These are phyloP conservation scores for Lypha dubia DNA, from an alignment of 2,888 invertebrate species.

Conservation along the genomic window DNA sequence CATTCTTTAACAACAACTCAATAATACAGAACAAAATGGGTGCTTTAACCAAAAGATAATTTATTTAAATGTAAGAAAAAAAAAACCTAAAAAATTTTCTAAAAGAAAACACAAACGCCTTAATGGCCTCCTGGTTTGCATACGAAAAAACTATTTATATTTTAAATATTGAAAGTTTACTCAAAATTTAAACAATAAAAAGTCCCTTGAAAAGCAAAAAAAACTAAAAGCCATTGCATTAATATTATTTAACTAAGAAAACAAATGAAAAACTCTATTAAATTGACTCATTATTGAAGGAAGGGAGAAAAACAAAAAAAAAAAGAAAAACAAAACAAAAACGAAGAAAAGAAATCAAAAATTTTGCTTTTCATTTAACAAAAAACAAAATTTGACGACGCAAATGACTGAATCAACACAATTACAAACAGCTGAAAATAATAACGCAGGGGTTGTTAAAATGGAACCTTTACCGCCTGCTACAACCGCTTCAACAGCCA, in stretches of 20 bases:
- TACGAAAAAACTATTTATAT: constrained; percentile 62
- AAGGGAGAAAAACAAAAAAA: neutral
- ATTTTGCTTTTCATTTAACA: constrained; percentile 40
- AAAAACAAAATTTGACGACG: constrained; percentile 62
- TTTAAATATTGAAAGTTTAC: constrained; percentile 35
- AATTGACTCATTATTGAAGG: constrained; percentile 17
- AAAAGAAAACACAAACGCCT: constrained; percentile 11
- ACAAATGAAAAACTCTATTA: constrained; percentile 27
- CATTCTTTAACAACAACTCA: constrained; percentile 8
- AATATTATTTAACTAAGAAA: constrained; percentile 20
- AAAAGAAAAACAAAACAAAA: too few relatives aligned
- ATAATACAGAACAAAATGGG: constrained; percentile 47
- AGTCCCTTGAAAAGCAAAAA: constrained; percentile 20
- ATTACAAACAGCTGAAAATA: constrained; percentile 83
- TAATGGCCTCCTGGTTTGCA: constrained; percentile 68
- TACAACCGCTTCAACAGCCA: constrained; percentile 84
- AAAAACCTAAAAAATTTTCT: constrained; percentile 11
- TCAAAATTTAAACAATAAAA: constrained; percentile 34
- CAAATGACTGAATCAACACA: constrained; percentile 84
- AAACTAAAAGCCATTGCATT: constrained; percentile 43
- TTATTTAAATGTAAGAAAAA: neutral
- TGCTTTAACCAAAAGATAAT: constrained; percentile 46
- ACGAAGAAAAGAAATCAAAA: too few relatives aligned
- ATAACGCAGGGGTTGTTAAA: constrained; percentile 83
- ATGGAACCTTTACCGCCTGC: constrained; percentile 84